Evolutionary conservation across 92 coral and sea anemone species (phyloP), one percentile per base, ranked within the genome.

Genomic region (Siderastrea radians): DNA sequence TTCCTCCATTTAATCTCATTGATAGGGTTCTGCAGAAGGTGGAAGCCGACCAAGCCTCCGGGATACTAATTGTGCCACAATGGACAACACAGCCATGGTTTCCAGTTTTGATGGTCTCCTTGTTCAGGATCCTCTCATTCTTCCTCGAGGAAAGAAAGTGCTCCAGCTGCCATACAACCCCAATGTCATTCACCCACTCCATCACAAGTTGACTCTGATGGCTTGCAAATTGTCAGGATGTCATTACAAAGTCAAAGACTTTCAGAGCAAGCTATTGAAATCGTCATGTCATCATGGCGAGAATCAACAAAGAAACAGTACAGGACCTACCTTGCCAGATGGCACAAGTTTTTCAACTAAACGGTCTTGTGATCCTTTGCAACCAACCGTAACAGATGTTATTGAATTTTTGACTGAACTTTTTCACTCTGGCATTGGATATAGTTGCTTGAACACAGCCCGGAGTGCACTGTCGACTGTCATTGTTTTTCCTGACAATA

Each of bases 221-320:
- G 88, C 82, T 50, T 84, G 88, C 75, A 77, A 75, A 77, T 75
- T 74, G 74, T 75, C 88, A 63, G 88, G 82, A 84, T 68, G 74
- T 84, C 75, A 4, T 69, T 84, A 70, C 65, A 84, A 69, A 70
- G 46, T 51, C 51, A 68, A 45, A 78, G 82, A 77, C 79, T 84
- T 84, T 75, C 76, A 74, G 75, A 75, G 55, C 82, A 75, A 38
- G 82, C 82, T 64, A 84, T 78, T 69, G 74, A 84, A 46, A 84
- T 61, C 70, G 73, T 84, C 63, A 76, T 63, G 74, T 74, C 72
- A 77, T 84, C 76, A 51, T 84, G 88, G 64, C 5, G 67, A 38
- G 74, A 65, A 16, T 77, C 81, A 64, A 75, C 88, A 1, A 63
- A 77, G 66, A 84, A 84, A 49, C 82, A 84, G n/a, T 84, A 75